phyloP scores from a whole-genome alignment of 2,113 vertebrate genomes.

The Aviceda subcristata region DNA sequence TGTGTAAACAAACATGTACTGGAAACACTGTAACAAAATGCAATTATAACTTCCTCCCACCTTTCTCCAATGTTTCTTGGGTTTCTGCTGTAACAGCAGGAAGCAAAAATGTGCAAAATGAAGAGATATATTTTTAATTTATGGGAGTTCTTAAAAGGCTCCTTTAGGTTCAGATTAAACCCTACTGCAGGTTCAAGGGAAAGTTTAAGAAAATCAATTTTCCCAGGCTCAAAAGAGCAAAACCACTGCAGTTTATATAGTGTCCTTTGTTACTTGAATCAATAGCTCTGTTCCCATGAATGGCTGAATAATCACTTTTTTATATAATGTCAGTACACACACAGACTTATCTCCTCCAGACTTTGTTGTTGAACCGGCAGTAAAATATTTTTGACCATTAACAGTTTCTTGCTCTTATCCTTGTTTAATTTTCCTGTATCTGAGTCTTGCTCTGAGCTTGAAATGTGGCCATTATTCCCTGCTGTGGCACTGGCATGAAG shows the following conservation, averaged over 20 bases:
- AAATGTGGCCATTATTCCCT: slow-evolving; percentile 40
- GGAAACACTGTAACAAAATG: background rate
- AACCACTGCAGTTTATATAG: slow-evolving; percentile 64
- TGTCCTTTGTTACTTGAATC: slow-evolving; percentile 81
- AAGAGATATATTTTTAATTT: slow-evolving; percentile 33
- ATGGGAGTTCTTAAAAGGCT: slow-evolving; percentile 21
- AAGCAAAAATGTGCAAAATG: background rate
- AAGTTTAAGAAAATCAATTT: slow-evolving; percentile 77
- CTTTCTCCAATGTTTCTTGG: background rate
- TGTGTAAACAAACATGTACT: background rate
- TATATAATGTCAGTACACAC: slow-evolving; percentile 73
- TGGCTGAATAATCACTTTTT: slow-evolving; percentile 83
- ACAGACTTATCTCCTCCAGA: slow-evolving; percentile 68
- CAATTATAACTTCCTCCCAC: background rate
- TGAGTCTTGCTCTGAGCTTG: slow-evolving; percentile 31
- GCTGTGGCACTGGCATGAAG: background rate
- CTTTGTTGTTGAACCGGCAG: slow-evolving; percentile 69
- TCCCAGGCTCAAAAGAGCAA: slow-evolving; percentile 64
- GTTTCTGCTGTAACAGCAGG: background rate
- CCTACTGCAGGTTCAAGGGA: slow-evolving; percentile 24
- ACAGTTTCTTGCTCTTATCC: slow-evolving; percentile 50
- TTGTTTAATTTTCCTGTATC: slow-evolving; percentile 24
- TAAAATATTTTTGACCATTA: slow-evolving; percentile 55
- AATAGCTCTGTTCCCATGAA: slow-evolving; percentile 79
- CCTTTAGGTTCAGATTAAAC: slow-evolving; percentile 29